Evolutionary conservation across 2,797 vertebrate species (phyloP).

Genomic region (Otus scops): DNA sequence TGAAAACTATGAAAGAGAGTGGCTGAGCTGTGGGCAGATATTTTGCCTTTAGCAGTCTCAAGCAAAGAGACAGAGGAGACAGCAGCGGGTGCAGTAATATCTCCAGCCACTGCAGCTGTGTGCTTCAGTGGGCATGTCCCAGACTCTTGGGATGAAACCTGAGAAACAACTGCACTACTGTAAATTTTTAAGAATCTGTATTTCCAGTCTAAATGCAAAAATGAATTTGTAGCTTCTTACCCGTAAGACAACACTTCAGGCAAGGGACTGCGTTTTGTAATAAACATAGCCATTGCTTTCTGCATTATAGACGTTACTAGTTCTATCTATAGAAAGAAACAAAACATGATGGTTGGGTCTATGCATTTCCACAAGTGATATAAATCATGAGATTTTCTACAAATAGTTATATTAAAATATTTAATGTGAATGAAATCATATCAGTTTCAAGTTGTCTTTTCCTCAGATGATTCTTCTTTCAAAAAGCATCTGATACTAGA

Average conservation of each 20-base stretch:
- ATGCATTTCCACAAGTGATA: background rate
- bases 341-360: background rate
- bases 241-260: background rate
- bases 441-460: background rate
- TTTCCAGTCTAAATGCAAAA: background rate
- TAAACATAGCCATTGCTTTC: background rate
- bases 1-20: background rate
- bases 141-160: background rate
- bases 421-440: background rate
- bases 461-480: background rate
- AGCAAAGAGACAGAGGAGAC: background rate
- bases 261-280: background rate
- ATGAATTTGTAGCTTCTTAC: background rate
- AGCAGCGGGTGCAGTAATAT: background rate
- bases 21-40: background rate
- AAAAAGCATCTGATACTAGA: background rate
- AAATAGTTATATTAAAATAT: background rate
- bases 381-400: background rate
- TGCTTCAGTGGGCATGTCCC: background rate
- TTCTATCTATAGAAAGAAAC: background rate
- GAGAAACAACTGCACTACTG: background rate
- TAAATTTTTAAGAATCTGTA: background rate
- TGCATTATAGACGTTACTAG: background rate
- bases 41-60: background rate
- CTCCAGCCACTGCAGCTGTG: background rate